phyloP scores from a whole-genome alignment of 1,140 invertebrate species.

The Sycobia sp. region DNA sequence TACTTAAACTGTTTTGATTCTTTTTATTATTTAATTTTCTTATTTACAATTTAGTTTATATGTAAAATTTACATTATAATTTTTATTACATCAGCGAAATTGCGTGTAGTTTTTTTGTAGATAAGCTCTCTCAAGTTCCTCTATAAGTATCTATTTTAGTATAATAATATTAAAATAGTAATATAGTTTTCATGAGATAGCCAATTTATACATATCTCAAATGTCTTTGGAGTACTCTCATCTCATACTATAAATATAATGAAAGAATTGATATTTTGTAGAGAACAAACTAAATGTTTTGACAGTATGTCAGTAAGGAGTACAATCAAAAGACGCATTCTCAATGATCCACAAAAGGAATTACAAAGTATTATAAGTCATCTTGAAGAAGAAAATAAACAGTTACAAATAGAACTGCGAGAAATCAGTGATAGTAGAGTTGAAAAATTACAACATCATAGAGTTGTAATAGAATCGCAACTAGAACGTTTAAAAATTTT shows the following conservation, averaged over 20 bases:
- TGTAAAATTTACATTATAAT: background rate
- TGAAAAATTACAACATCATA: conserved; percentile 55
- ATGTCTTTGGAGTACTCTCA: background rate
- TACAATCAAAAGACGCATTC: conserved; percentile 50
- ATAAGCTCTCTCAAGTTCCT: too few species aligned
- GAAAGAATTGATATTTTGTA: conserved; percentile 31
- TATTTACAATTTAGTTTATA: background rate
- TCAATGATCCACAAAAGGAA: conserved; percentile 60
- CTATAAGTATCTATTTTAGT: too few species aligned
- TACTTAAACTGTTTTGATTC: too few species aligned
- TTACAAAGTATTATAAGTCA: conserved; percentile 64
- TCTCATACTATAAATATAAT: background rate
- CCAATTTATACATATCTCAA: conserved; percentile 1
- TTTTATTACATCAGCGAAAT: background rate
- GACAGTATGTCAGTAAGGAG: conserved; percentile 50
- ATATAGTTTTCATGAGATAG: too few species aligned
- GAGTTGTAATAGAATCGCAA: conserved; percentile 59
- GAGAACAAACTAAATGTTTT: conserved; percentile 42
- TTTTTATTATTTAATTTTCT: conserved; percentile 1
- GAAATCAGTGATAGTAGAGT: conserved; percentile 54
- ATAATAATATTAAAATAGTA: too few species aligned
- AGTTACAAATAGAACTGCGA: conserved; percentile 53
- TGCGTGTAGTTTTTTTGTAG: background rate
- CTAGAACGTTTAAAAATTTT: conserved; percentile 60
- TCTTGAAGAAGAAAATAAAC: conserved; percentile 63